Evolutionary conservation across 2,113 vertebrate genomes (phyloP).

Genomic region (Callipepla squamata): DNA sequence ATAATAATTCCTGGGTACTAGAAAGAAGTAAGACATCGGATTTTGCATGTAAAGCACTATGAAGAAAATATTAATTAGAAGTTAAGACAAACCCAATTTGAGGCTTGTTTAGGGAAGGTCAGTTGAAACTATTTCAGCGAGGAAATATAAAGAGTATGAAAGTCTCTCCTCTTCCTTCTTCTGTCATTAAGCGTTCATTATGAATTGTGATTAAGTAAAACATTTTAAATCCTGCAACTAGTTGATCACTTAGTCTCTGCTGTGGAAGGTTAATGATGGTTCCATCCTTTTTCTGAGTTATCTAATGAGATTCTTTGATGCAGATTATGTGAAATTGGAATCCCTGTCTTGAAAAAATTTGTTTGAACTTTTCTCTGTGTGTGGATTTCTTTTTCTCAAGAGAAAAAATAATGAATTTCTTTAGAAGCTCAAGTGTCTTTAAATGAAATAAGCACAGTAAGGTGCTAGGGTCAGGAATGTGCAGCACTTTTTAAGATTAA

Average conservation of each 20-base stretch:
- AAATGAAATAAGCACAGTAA: background rate
- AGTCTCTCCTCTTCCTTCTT: background rate
- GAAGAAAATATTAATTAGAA: conserved; percentile 9
- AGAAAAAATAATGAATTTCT: background rate
- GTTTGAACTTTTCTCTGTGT: background rate
- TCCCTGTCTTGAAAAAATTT: background rate
- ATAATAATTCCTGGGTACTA: background rate
- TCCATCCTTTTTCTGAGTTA: background rate
- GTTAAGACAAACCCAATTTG: conserved; percentile 4
- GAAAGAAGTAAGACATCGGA: background rate
- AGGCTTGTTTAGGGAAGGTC: background rate
- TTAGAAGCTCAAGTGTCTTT: background rate
- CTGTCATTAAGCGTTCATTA: background rate
- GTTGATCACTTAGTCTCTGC: background rate
- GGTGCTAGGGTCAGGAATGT: background rate
- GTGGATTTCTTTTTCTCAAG: background rate
- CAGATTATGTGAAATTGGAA: background rate
- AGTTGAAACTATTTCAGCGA: background rate
- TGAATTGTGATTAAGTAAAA: background rate
- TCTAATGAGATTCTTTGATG: background rate
- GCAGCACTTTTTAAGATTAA: background rate
- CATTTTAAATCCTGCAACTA: background rate
- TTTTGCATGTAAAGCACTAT: background rate
- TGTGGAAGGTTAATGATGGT: background rate
- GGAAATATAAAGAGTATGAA: background rate